Evolutionary conservation across 2,888 invertebrate species (phyloP).

Genomic region (Nomada flava): DNA sequence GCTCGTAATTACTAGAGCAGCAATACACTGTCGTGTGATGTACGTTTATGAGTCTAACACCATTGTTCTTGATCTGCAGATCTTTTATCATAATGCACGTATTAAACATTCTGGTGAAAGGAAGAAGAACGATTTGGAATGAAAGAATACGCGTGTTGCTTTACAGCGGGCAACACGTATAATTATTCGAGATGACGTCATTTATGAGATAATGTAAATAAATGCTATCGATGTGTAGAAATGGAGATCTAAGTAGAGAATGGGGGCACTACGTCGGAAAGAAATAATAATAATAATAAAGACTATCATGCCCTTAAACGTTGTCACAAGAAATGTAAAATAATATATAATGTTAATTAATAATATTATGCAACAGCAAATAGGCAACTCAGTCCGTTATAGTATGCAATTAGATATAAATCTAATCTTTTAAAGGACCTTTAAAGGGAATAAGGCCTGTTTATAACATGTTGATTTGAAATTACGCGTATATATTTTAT

Average conservation of each 20-base stretch:
- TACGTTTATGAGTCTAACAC: slow-evolving; percentile 32
- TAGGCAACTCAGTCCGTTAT: slow-evolving; percentile 76
- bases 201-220: slow-evolving; percentile 80
- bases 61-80: slow-evolving; percentile 76
- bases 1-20: background rate
- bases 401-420: slow-evolving; percentile 76
- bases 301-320: slow-evolving; percentile 58
- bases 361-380: slow-evolving; percentile 77
- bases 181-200: slow-evolving; percentile 72
- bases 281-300: slow-evolving; percentile 9
- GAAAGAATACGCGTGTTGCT: slow-evolving; percentile 71
- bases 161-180: slow-evolving; percentile 69
- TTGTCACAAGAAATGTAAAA: slow-evolving; percentile 79
- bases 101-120: slow-evolving; percentile 72
- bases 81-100: slow-evolving; percentile 81
- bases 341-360: slow-evolving; percentile 82
- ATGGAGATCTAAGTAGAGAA: slow-evolving; percentile 72
- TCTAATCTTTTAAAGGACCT: slow-evolving; percentile 78
- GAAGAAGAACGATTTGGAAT: slow-evolving; percentile 66
- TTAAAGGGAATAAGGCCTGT: slow-evolving; percentile 75
- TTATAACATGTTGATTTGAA: slow-evolving; percentile 74
- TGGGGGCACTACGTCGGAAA: slow-evolving; percentile 55
- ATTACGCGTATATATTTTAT: slow-evolving; percentile 71
- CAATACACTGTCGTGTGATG: background rate
- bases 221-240: slow-evolving; percentile 77